Percentiles rank a stretch among this genome's conserved stretches.
Evolutionary conservation across 2,797 vertebrate species (phyloP).

Genomic region (Ctenosaura bakeri): DNA sequence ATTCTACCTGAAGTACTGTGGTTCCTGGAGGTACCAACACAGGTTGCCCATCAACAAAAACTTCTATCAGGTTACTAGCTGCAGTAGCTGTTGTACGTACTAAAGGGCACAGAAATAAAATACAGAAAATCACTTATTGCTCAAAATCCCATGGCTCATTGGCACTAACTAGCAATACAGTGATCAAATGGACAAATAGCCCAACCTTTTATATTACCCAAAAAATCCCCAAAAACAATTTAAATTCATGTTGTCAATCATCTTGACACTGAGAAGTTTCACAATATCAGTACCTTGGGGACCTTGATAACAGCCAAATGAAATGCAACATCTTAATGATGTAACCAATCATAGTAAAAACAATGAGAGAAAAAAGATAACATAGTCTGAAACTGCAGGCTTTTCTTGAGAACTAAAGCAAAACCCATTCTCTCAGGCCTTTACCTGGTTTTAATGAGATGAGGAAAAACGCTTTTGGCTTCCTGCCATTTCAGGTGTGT

Average conservation of each 20-base stretch:
- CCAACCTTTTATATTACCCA: not conserved
- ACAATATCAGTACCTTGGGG: too few relatives aligned
- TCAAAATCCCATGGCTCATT: not conserved
- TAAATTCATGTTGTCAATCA: not conserved
- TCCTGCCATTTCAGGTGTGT: not conserved
- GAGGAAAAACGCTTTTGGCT: not conserved
- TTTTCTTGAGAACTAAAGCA: not conserved
- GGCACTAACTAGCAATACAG: not conserved
- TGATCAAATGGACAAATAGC: not conserved
- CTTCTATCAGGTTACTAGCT: conserved; percentile 92
- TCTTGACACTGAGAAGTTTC: not conserved
- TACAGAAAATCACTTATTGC: not conserved
- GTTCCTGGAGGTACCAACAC: conserved; percentile 94
- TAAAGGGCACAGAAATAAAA: conserved; percentile 60
- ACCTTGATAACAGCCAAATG: not conserved
- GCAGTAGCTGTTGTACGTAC: conserved; percentile 86
- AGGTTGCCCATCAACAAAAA: conserved; percentile 95
- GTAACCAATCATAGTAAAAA: not conserved
- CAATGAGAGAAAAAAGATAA: not conserved
- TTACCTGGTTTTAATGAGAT: not conserved
- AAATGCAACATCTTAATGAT: not conserved
- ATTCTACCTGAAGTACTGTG: conserved; percentile 92
- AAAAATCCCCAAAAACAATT: not conserved
- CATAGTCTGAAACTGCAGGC: not conserved
- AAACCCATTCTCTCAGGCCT: not conserved